A percentile compares a stretch with the other conserved stretches of the same genome.
These are phyloP conservation scores for Parascotia fuliginaria DNA, from an alignment of 2,888 invertebrate genomes.

Conservation along the genomic window DNA sequence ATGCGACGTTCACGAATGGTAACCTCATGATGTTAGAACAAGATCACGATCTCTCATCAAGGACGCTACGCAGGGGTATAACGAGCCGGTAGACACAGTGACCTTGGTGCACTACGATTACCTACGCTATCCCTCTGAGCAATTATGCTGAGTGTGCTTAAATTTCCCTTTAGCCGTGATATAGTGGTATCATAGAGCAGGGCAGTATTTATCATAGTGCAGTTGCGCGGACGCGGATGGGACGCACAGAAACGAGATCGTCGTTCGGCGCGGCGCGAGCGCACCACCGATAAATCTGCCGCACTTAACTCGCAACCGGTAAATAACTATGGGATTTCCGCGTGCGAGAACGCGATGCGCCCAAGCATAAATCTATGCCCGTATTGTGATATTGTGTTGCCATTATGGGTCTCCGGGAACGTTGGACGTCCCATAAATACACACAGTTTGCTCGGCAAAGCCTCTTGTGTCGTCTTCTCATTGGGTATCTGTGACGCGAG, in stretches of 20 bases:
- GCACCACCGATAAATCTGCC: constrained; percentile 82
- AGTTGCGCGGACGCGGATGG: constrained; percentile 56
- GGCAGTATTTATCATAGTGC: constrained; percentile 62
- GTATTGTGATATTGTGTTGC: constrained; percentile 86
- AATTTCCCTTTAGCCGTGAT: constrained; percentile 58
- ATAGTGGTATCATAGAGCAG: constrained; percentile 60
- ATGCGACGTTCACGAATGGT: constrained; percentile 25
- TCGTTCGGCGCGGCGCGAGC: constrained; percentile 65
- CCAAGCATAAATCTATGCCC: constrained; percentile 83
- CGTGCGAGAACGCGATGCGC: constrained; percentile 83
- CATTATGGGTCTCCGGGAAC: constrained; percentile 78
- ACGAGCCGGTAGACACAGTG: constrained; percentile 32
- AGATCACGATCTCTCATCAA: constrained; percentile 42
- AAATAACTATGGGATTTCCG: constrained; percentile 86
- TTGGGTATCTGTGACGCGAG: constrained; percentile 54
- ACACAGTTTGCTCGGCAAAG: constrained; percentile 59
- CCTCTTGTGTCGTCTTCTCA: constrained; percentile 56
- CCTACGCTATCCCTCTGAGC: constrained; percentile 38
- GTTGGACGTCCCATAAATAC: constrained; percentile 79
- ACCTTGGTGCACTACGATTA: constrained; percentile 47
- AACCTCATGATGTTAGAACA: constrained; percentile 31
- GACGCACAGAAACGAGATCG: constrained; percentile 80
- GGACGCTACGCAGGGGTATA: constrained; percentile 41
- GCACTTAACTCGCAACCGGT: constrained; percentile 85
- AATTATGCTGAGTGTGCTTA: constrained; percentile 57